A percentile compares a stretch with the other conserved stretches of the same genome.
phyloP scores from a whole-genome alignment of 2,888 invertebrate genomes.

The Drosophila sordidapex region DNA sequence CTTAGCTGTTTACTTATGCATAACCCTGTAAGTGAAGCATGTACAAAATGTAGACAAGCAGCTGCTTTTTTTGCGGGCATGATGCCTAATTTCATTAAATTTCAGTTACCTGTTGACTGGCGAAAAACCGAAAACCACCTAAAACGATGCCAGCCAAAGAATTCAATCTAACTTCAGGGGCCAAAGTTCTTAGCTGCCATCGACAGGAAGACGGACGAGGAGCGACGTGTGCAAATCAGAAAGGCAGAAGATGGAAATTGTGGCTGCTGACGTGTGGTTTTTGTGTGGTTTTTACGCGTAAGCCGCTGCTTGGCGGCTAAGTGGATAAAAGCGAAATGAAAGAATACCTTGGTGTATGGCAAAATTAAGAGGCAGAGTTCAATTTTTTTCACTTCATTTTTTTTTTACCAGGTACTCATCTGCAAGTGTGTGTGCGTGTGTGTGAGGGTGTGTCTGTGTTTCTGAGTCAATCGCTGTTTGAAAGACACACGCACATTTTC shows the following conservation, averaged over 20 bases:
- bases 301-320: slow-evolving; percentile 6
- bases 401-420: slow-evolving; percentile 5
- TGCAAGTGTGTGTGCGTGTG: background rate
- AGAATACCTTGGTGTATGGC: slow-evolving; percentile 34
- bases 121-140: slow-evolving; percentile 10
- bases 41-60: slow-evolving; percentile 21
- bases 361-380: slow-evolving; percentile 5
- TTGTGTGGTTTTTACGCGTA: slow-evolving; percentile 11
- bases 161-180: slow-evolving; percentile 70
- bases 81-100: slow-evolving; percentile 74
- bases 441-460: background rate
- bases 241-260: slow-evolving; percentile 9
- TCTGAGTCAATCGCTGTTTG: slow-evolving; percentile 21
- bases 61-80: slow-evolving; percentile 21
- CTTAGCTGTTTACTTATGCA: slow-evolving; percentile 22
- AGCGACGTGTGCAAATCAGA: background rate
- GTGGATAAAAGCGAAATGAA: slow-evolving; percentile 37
- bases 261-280: slow-evolving; percentile 55
- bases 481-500: slow-evolving; percentile 10
- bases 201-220: slow-evolving; percentile 35
- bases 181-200: slow-evolving; percentile 59
- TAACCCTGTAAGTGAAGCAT: slow-evolving; percentile 49
- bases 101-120: slow-evolving; percentile 68
- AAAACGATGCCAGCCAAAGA: slow-evolving; percentile 44
- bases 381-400: background rate